These are phyloP conservation scores for Solen grandis DNA, from an alignment of 1,140 invertebrate species.

Conservation along the genomic window DNA sequence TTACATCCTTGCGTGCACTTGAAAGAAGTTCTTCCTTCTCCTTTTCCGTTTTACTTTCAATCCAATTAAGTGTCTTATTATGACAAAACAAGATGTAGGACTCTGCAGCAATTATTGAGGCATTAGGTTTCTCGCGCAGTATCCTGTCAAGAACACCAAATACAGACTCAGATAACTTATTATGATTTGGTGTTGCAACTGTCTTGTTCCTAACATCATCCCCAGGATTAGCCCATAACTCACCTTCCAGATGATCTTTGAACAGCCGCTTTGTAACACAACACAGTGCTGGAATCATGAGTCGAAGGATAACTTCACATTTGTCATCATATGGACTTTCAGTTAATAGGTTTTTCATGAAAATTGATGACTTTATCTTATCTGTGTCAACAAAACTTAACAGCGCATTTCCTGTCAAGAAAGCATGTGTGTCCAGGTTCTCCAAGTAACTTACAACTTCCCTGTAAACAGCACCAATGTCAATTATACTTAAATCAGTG, in stretches of 20 bases:
- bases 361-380: slow-evolving; percentile 21
- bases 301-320: neutral
- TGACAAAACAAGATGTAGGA: slow-evolving; percentile 27
- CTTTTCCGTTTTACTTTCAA: neutral
- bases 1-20: slow-evolving; percentile 17
- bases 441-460: slow-evolving; percentile 8
- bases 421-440: neutral
- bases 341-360: neutral
- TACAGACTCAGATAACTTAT: slow-evolving; percentile 35
- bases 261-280: neutral
- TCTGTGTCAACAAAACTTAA: slow-evolving; percentile 14
- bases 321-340: slow-evolving; percentile 26
- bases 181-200: slow-evolving; percentile 17
- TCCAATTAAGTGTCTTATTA: slow-evolving; percentile 33
- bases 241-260: slow-evolving; percentile 1
- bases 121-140: slow-evolving; percentile 29
- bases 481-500: neutral
- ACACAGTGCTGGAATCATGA: slow-evolving; percentile 7
- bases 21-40: slow-evolving; percentile 7
- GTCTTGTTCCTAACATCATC: slow-evolving; percentile 1
- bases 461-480: slow-evolving; percentile 1
- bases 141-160: slow-evolving; percentile 31
- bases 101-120: slow-evolving; percentile 13
- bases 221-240: neutral
- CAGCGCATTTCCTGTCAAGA: neutral